These are phyloP conservation scores for Leucozona laternaria DNA, from an alignment of 2,888 invertebrate genomes.

Conservation along the genomic window DNA sequence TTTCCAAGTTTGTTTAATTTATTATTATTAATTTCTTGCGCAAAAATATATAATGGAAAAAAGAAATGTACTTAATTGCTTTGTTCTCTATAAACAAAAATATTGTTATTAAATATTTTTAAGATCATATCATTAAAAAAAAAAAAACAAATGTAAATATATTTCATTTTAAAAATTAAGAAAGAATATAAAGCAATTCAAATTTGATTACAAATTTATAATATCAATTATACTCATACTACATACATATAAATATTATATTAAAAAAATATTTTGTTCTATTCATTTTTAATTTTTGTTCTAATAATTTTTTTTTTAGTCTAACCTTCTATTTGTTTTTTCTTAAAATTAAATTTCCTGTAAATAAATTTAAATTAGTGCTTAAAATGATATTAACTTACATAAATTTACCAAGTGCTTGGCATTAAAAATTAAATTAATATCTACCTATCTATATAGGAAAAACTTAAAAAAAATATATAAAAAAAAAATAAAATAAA, in stretches of 20 bases:
- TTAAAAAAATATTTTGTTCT: slow-evolving; percentile 6
- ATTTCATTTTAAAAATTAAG: slow-evolving; percentile 30
- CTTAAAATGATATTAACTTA: slow-evolving; percentile 53
- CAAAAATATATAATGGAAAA: slow-evolving; percentile 5
- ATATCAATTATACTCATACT: neutral
- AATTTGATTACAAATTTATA: slow-evolving; percentile 16
- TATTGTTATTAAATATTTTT: slow-evolving; percentile 68
- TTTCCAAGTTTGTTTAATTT: slow-evolving; percentile 28
- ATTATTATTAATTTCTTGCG: slow-evolving; percentile 13
- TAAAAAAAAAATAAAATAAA: slow-evolving; percentile 24
- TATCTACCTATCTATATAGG: neutral
- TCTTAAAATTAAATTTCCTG: slow-evolving; percentile 50
- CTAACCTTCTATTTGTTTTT: slow-evolving; percentile 52
- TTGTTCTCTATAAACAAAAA: slow-evolving; percentile 39
- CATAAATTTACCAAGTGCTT: slow-evolving; percentile 65
- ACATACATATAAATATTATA: neutral
- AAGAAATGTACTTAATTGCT: slow-evolving; percentile 63
- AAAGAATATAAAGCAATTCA: neutral
- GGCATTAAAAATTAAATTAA: slow-evolving; percentile 48
- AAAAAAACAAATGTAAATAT: slow-evolving; percentile 58
- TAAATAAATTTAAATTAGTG: slow-evolving; percentile 62
- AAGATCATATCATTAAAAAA: slow-evolving; percentile 34
- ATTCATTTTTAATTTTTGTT: slow-evolving; percentile 35
- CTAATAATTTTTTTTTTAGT: slow-evolving; percentile 20
- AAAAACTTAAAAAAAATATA: slow-evolving; percentile 3